Base-by-base conservation (phyloP, 2,797 vertebrate genomes). In the Sebastes iracundus region DNA sequence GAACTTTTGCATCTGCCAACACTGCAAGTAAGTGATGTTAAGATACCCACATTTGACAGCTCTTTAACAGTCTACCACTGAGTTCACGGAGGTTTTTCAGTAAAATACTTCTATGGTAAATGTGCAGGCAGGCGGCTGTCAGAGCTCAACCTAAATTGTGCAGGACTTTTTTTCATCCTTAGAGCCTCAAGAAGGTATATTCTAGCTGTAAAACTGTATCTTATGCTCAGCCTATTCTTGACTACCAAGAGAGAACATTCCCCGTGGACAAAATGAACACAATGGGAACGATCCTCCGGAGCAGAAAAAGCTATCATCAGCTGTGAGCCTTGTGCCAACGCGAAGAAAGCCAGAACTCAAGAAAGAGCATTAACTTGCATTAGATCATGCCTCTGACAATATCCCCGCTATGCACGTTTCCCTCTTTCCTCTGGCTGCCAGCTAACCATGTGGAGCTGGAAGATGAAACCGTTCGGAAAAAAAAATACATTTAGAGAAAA, bases 201-300 rank as follows among this genome's bases (percentile, higher is more conserved):
- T 78, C 61, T 35, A 28, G 55, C 61, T 75, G 61, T 27, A 80
- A 87, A 77, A 87, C 38, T 80, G 63, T 53, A 81, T 75, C 32
- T 79, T 62, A 35, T 61, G 66, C 65, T 82, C 76, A 70, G 27
- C 35, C 56, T 63, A 52, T 80, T 77, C 52, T 66, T 78, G 72
- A 79, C 72, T 85, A 79, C 77, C 66, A 69, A 69, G 60, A 79
- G 52, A 60, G 32, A 84, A 58, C 63, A 32, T 61, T 87, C 83
- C 83, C 85, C 5, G 27, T 68, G 63, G 89, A 90, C 66, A 55
- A 55, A 78, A 84, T 75, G n/a, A 85, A 80, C 38, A 85, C 81
- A 82, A 67, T 27, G 65, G 42, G 74, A 77, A 78, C 60, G 77
- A 79, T 35, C 55, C 72, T 88, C 72, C 64, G 10, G 56, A 83